phyloP scores from a whole-genome alignment of 2,888 invertebrate species.

The Orgyia antiqua region DNA sequence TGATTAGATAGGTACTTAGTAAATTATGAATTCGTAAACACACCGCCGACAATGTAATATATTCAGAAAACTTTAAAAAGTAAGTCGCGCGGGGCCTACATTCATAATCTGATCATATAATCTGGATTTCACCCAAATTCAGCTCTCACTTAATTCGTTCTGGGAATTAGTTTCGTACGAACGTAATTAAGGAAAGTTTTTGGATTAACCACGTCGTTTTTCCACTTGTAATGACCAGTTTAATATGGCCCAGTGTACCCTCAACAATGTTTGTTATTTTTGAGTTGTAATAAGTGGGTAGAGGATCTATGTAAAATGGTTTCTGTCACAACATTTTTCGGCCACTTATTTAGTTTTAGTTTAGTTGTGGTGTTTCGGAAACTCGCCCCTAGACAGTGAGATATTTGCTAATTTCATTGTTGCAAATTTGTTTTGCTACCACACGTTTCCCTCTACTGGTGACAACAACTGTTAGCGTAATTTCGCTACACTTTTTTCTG shows the following conservation, averaged over 20 bases:
- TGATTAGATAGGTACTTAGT: no score
- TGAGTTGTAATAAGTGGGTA: conserved; percentile 3
- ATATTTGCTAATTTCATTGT: conserved; percentile 71
- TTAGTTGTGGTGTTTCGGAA: conserved; percentile 54
- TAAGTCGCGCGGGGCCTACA: conserved; percentile 27
- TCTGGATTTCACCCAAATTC: conserved; percentile 58
- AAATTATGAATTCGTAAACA: no score
- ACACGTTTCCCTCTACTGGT: conserved; percentile 18
- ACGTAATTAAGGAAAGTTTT: conserved; percentile 74
- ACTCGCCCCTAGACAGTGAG: conserved; percentile 65
- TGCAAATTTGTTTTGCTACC: conserved; percentile 64
- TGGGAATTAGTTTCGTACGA: conserved; percentile 68
- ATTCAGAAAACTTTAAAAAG: no score
- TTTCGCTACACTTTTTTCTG: background rate
- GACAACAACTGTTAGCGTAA: conserved; percentile 19
- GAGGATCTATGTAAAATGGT: conserved; percentile 40
- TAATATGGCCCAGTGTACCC: conserved; percentile 30
- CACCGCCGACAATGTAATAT: no score
- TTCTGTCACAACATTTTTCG: conserved; percentile 56
- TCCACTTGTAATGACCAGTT: conserved; percentile 47
- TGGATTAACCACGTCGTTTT: conserved; percentile 70
- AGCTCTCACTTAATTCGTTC: conserved; percentile 62
- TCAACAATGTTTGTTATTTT: conserved; percentile 10
- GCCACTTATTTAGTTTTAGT: conserved; percentile 70
- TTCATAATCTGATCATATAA: conserved; percentile 53